Evolutionary conservation across 2,888 invertebrate species (phyloP).

Genomic region (Melanostoma mellinum): DNA sequence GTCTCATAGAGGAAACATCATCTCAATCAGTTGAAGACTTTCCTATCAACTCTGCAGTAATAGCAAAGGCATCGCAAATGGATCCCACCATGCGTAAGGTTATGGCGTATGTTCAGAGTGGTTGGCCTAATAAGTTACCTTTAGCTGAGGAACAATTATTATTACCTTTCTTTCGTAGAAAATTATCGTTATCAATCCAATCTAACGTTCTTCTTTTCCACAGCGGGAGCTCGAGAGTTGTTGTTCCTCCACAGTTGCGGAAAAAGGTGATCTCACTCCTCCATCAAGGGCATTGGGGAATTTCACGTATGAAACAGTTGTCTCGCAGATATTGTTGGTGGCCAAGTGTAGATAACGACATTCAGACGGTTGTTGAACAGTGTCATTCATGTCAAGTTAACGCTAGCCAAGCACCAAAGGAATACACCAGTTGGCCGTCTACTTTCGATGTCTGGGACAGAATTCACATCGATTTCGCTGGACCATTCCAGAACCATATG

Average conservation of each 20-base stretch:
- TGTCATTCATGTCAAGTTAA: constrained; percentile 27
- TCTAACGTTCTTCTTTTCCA: constrained; percentile 22
- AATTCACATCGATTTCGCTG: constrained; percentile 27
- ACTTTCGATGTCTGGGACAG: constrained; percentile 22
- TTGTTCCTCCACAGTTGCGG: constrained; percentile 3
- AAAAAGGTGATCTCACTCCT: constrained; percentile 7
- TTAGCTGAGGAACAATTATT: constrained; percentile 10
- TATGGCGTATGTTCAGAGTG: constrained; percentile 28
- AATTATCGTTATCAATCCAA: constrained; percentile 17
- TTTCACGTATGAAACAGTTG: constrained; percentile 8
- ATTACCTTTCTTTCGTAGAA: constrained; percentile 27
- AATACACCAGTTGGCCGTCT: constrained; percentile 28
- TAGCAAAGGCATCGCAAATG: constrained; percentile 10
- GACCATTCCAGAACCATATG: constrained; percentile 29
- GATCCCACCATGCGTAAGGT: constrained; percentile 3
- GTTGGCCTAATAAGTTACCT: constrained; percentile 27
- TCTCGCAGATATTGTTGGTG: constrained; percentile 23
- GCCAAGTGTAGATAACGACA: constrained; percentile 1
- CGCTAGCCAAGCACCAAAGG: constrained; percentile 10
- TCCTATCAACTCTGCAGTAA: background rate
- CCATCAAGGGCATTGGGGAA: constrained; percentile 36
- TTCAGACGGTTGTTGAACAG: background rate
- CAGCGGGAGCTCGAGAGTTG: constrained; percentile 8
- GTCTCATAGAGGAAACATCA: background rate
- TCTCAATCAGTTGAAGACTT: constrained; percentile 6